Conservation (phyloP, 2,113 vertebrate genomes). For the Peromyscus leucopus region DNA sequence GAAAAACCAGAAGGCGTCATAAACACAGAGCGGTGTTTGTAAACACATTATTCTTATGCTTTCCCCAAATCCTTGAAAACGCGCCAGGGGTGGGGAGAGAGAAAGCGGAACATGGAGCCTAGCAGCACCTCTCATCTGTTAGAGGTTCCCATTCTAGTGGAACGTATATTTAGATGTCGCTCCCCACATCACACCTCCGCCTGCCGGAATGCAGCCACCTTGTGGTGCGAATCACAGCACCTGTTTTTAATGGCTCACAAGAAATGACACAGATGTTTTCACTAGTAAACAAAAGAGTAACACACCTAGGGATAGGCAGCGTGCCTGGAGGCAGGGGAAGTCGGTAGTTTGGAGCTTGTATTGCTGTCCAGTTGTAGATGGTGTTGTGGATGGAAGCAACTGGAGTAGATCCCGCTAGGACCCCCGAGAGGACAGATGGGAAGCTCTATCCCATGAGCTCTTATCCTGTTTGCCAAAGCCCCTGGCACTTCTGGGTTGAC, state of each 20-base stretch:
- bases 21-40: conserved; percentile 78
- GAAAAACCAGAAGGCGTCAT: conserved; percentile 77
- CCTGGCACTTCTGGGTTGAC: not conserved
- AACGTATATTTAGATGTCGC: conserved; percentile 69
- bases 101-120: conserved; percentile 19
- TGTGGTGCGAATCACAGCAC: conserved; percentile 73
- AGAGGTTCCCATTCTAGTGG: conserved; percentile 39
- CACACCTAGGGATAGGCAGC: conserved; percentile 59
- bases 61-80: conserved; percentile 70
- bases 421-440: not conserved
- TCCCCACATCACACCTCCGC: conserved; percentile 56
- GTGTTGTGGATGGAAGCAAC: not conserved
- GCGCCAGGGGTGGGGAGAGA: not conserved
- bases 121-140: conserved; percentile 68
- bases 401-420: not conserved
- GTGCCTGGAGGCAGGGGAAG: not conserved
- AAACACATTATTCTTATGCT: conserved; percentile 73
- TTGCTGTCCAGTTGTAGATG: not conserved
- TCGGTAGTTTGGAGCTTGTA: not conserved
- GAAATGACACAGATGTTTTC: not conserved
- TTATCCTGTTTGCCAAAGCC: not conserved
- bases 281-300: conserved; percentile 38
- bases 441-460: not conserved
- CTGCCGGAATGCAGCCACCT: not conserved
- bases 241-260: conserved; percentile 40